phyloP scores from a whole-genome alignment of 2,888 invertebrate genomes.

The Watsonalla binaria region DNA sequence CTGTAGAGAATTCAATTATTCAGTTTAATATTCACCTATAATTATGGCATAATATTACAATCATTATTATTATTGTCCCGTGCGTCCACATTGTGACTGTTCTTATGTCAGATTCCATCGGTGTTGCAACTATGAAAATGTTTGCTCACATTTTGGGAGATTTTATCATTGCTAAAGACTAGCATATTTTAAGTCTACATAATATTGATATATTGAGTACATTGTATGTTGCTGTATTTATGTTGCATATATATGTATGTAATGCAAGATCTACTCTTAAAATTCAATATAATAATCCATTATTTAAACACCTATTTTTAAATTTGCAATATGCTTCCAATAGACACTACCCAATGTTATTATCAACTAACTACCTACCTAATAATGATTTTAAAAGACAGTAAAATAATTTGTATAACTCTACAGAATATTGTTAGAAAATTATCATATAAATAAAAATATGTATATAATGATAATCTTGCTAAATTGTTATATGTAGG shows the following conservation, averaged over 20 bases:
- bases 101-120: conserved; percentile 11
- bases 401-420: conserved; percentile 69
- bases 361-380: conserved; percentile 55
- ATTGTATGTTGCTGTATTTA: conserved; percentile 22
- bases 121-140: conserved; percentile 9
- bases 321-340: conserved; percentile 54
- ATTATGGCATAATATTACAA: conserved; percentile 9
- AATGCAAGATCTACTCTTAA: conserved; percentile 44
- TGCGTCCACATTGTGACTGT: conserved; percentile 12
- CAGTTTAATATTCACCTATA: too few species aligned
- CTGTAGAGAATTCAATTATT: too few species aligned
- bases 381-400: conserved; percentile 47
- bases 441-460: conserved; percentile 64
- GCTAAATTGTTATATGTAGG: conserved; percentile 61
- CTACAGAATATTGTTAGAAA: conserved; percentile 74
- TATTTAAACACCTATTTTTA: conserved; percentile 47
- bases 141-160: neutral
- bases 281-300: conserved; percentile 31
- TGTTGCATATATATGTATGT: conserved; percentile 56
- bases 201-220: conserved; percentile 23
- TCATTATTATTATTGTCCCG: neutral
- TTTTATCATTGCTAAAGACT: neutral
- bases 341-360: conserved; percentile 51
- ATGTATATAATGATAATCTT: conserved; percentile 59
- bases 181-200: neutral